Conservation (phyloP, 2,888 invertebrate species). For the Eledone cirrhosa region DNA sequence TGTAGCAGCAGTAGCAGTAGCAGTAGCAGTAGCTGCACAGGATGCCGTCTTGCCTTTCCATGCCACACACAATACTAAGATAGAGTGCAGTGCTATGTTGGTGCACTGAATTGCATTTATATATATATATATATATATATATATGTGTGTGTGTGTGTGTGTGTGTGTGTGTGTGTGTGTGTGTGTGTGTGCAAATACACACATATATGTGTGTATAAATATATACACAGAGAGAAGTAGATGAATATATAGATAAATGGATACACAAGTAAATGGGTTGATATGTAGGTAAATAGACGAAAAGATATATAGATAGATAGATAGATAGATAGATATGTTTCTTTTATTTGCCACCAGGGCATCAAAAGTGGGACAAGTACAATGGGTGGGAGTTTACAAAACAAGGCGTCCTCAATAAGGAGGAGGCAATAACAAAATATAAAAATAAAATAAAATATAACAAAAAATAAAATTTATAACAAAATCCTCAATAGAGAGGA, state of each 20-base stretch:
- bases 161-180: background rate
- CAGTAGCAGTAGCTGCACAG: too few species aligned
- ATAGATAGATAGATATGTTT: too few species aligned
- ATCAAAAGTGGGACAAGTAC: too few species aligned
- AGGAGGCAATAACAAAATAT: too few species aligned
- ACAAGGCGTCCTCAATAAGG: too few species aligned
- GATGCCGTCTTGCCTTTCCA: background rate
- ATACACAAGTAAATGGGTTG: background rate
- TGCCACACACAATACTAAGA: background rate
- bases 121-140: conserved; percentile 6
- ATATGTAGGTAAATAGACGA: background rate
- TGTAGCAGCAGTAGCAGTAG: too few species aligned
- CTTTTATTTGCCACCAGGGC: too few species aligned
- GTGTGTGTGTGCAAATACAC: background rate
- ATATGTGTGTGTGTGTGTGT: conserved; percentile 6
- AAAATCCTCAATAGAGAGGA: too few species aligned
- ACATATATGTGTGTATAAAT: background rate
- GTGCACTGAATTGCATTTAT: too few species aligned
- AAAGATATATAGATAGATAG: background rate
- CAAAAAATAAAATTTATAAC: too few species aligned
- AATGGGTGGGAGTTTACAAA: too few species aligned
- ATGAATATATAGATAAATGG: background rate
- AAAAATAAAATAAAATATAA: too few species aligned
- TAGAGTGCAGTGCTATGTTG: background rate
- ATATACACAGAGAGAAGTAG: background rate